Conservation (phyloP, 2,113 vertebrate genomes). For the Psittacula cyanocephala region DNA sequence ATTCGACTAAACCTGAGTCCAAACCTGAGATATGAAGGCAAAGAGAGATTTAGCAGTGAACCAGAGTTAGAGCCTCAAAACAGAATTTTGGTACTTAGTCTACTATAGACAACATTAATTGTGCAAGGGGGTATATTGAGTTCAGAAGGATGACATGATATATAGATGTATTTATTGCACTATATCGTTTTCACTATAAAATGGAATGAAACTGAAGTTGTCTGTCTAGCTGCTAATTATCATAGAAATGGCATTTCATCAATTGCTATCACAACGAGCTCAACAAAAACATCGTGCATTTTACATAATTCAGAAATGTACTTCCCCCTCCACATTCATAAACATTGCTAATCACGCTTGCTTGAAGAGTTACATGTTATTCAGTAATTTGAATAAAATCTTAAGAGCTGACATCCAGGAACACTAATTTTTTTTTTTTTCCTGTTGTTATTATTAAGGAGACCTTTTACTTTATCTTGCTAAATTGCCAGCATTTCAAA, state of each 20-base stretch:
- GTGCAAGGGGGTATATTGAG: background rate
- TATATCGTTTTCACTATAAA: background rate
- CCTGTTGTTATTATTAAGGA: background rate
- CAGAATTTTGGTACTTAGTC: background rate
- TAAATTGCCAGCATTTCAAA: background rate
- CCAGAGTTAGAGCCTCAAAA: background rate
- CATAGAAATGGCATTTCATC: background rate
- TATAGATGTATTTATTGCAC: background rate
- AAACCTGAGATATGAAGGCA: background rate
- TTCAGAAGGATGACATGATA: background rate
- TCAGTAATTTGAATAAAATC: background rate
- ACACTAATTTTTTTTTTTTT: background rate
- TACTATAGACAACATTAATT: background rate
- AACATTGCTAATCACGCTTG: background rate
- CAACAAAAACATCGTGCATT: background rate
- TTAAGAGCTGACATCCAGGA: background rate
- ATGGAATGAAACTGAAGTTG: background rate
- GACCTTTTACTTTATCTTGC: background rate
- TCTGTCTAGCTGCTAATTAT: background rate
- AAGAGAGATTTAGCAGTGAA: background rate
- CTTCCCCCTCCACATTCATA: background rate
- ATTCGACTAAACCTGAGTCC: background rate
- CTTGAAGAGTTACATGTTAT: background rate
- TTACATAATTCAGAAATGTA: background rate
- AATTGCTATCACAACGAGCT: background rate